A percentile compares a stretch with the other conserved stretches of the same genome.
Evolutionary conservation across 2,888 invertebrate species (phyloP).

Genomic region (Lamellibrachia satsuma): DNA sequence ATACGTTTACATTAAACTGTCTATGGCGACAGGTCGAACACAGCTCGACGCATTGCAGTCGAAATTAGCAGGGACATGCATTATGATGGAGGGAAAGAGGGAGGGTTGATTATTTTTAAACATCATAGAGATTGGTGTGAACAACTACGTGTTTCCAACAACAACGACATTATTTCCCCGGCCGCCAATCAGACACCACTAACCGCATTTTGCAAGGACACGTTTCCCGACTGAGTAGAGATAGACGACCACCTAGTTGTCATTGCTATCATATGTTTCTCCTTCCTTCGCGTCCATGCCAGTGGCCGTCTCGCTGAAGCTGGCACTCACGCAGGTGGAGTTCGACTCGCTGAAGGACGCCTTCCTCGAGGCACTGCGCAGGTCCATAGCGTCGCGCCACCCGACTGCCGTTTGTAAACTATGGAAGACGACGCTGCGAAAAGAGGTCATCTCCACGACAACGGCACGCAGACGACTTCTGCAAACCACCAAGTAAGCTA

Average conservation of each 20-base stretch:
- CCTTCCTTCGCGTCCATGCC: neutral
- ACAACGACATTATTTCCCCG: neutral
- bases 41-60: neutral
- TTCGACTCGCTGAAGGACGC: neutral
- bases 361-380: neutral
- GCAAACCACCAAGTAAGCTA: neutral
- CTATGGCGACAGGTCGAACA: neutral
- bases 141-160: neutral
- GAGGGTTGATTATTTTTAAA: neutral
- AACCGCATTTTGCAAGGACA: no score
- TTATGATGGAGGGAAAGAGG: no score
- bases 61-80: neutral
- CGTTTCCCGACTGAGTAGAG: no score
- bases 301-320: constrained; percentile 6
- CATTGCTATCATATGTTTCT: neutral
- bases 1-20: neutral
- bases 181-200: no score
- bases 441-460: neutral
- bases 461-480: constrained; percentile 19
- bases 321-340: neutral
- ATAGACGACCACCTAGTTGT: no score
- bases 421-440: constrained; percentile 23
- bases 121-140: neutral
- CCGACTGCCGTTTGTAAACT: constrained; percentile 1
- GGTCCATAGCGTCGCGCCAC: neutral